Evolutionary conservation across 2,797 vertebrate species (phyloP).

Genomic region (Scolopax bukidnonensis): DNA sequence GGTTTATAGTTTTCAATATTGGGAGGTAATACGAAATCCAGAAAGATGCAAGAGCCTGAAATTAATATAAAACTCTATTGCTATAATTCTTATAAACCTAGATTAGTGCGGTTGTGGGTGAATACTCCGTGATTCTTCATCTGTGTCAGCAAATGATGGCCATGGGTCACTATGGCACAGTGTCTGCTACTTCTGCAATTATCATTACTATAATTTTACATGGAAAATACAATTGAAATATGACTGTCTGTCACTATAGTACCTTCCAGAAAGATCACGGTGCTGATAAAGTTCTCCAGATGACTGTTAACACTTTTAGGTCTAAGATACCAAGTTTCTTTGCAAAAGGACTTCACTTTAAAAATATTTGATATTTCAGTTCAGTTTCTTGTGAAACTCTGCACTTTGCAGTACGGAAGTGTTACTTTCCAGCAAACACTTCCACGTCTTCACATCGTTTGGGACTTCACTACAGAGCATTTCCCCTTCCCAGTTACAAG

Average conservation of each 20-base stretch:
- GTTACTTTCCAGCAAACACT: background rate
- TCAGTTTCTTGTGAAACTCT: background rate
- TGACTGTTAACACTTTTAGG: background rate
- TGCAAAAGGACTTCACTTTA: background rate
- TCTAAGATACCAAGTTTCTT: background rate
- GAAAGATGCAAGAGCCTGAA: background rate
- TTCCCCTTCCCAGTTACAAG: background rate
- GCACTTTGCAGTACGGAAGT: background rate
- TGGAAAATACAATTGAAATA: background rate
- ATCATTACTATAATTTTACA: background rate
- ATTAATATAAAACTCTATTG: rapidly evolving
- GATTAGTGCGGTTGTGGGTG: background rate
- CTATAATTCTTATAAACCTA: background rate
- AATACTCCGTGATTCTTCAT: background rate
- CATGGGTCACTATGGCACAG: background rate
- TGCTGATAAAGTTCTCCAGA: background rate
- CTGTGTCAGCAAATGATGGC: background rate
- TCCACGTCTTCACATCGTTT: background rate
- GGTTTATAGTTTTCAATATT: background rate
- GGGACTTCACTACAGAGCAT: background rate
- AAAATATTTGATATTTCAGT: background rate
- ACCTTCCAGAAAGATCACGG: background rate
- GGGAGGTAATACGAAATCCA: background rate
- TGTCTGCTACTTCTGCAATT: background rate
- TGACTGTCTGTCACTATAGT: background rate